Base-by-base conservation (phyloP, 2,113 vertebrate genomes). In the Oncorhynchus clarkii region DNA sequence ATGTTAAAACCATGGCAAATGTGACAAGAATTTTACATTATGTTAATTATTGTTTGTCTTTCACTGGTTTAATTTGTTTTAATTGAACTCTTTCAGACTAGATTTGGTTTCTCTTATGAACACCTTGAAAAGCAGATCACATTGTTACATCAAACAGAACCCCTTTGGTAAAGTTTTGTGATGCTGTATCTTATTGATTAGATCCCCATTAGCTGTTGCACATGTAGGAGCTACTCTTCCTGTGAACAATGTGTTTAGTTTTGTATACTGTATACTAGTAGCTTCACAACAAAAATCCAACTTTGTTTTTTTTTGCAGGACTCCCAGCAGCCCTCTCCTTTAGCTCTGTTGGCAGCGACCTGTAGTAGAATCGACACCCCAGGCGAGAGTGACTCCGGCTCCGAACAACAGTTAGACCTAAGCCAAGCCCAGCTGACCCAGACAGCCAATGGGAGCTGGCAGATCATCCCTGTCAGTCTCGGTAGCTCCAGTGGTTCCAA, bases 331-430 rank as follows among this genome's bases (percentile, higher is more conserved):
- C 96, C 96, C 2, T 98, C 97, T 82, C 96, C 97, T 0, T 93
- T 99, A 71, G 97, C 97, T 71, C 85, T 99, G 84, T 91, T 99
- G 90, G 97, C 97, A 48, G 97, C 97, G 80, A 99, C 97, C 45
- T 99, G 97, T 92, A 99, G 97, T 91, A 92, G 96, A 71, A 98
- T 99, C 29, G 97, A 99, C 89, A 96, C 96, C 77, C 96, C 96
- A 74, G 95, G 93, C 70, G 97, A 99, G 86, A 95, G 90, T 2
- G 95, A 96, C 86, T 89, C 92, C 13, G 80, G 87, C n/a, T 82
- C 92, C 77, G 95, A 96, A 74, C 89, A 88, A 66, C 88, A 93
- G 82, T 90, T 98, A 81, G 96, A 98, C 84, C 86, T 98, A 12
- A 94, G 90, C 57, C 94, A 95, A 4, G 89, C 94, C 74, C 94